Conservation (phyloP, 2,113 vertebrate genomes). For the Drymodes brunneopygia region DNA sequence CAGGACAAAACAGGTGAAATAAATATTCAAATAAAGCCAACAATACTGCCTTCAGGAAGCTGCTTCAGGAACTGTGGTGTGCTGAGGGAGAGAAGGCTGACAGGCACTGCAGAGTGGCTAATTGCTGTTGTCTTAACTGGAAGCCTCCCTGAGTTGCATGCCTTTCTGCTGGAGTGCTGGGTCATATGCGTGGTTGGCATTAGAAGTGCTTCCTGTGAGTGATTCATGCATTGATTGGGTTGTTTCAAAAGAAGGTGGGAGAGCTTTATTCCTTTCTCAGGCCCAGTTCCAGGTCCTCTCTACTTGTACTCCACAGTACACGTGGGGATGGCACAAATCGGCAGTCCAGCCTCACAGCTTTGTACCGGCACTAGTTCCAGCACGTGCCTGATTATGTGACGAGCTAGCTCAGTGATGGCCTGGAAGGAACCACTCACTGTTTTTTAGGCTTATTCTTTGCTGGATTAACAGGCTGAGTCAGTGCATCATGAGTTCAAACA, state of each 20-base stretch:
- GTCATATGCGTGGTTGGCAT: neutral
- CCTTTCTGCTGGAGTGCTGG: neutral
- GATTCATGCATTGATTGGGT: neutral
- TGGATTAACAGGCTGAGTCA: constrained; percentile 4
- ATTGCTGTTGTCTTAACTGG: neutral
- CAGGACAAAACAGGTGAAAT: neutral
- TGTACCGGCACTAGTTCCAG: neutral
- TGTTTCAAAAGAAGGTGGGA: neutral
- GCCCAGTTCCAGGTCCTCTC: neutral
- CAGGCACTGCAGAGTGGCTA: neutral
- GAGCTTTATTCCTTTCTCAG: neutral
- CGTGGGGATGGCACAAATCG: neutral
- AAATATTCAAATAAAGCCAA: neutral
- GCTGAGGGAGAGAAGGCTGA: neutral
- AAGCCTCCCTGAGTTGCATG: neutral
- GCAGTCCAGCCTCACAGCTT: neutral
- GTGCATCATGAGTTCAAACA: neutral
- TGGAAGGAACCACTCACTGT: neutral
- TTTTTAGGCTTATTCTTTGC: neutral
- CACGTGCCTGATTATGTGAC: neutral
- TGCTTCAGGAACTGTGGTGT: neutral
- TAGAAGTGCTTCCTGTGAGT: neutral
- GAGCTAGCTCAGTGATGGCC: neutral
- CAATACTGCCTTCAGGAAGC: neutral
- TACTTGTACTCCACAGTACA: neutral